A percentile compares a stretch with the other conserved stretches of the same genome.
Conservation (phyloP, 2,888 invertebrate species). For the Ichneumoninae sp. region DNA sequence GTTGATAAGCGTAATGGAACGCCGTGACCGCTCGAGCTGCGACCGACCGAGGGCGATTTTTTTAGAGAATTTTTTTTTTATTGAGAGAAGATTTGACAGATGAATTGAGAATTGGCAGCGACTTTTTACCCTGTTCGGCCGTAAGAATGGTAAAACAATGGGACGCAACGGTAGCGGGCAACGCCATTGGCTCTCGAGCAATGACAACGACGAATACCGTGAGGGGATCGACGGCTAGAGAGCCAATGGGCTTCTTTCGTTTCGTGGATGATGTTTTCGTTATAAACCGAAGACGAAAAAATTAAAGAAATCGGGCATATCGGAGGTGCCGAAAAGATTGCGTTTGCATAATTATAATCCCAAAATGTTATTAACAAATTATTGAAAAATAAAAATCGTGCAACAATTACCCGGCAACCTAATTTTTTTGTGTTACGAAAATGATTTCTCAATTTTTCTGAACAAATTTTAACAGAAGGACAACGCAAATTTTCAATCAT, state of each 20-base stretch:
- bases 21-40: neutral
- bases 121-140: neutral
- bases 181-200: neutral
- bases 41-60: neutral
- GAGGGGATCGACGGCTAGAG: neutral
- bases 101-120: neutral
- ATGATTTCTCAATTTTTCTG: too few species aligned
- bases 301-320: too few species aligned
- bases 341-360: too few species aligned
- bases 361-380: too few species aligned
- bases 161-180: neutral
- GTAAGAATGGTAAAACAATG: neutral
- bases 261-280: neutral
- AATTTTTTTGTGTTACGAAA: too few species aligned
- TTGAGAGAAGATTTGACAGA: neutral
- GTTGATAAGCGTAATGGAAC: conserved; percentile 27
- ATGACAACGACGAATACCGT: neutral
- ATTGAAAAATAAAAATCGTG: too few species aligned
- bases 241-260: conserved; percentile 2
- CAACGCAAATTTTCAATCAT: too few species aligned
- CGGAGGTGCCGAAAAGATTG: too few species aligned
- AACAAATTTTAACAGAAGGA: too few species aligned
- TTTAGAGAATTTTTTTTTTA: neutral
- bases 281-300: neutral
- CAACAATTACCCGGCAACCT: too few species aligned